Percentiles rank a stretch among this genome's conserved stretches.
phyloP scores from a whole-genome alignment of 2,113 vertebrate genomes.

The Penelope pileata region DNA sequence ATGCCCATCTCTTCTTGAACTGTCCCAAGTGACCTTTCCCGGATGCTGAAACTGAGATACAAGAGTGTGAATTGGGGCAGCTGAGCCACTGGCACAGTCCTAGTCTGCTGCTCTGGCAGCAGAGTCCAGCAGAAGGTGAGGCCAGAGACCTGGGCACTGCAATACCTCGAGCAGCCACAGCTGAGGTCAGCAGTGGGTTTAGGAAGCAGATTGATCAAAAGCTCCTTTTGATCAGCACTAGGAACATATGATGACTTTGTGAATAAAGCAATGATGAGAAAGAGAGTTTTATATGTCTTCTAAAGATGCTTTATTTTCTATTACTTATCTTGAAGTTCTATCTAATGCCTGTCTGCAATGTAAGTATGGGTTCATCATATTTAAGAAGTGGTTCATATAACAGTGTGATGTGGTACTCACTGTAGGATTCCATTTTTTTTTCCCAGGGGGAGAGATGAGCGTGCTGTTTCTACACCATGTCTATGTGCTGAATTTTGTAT shows the following conservation, averaged over 20 bases:
- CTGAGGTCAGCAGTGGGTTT: background rate
- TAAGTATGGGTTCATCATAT: background rate
- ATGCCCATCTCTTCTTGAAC: background rate
- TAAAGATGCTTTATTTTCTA: background rate
- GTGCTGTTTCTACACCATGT: background rate
- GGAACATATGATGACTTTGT: background rate
- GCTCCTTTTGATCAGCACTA: background rate
- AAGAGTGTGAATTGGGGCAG: background rate
- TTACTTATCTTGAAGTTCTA: background rate
- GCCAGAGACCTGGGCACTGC: background rate
- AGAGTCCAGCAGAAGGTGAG: background rate
- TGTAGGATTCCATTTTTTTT: background rate
- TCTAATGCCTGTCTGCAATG: background rate
- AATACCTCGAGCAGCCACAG: background rate
- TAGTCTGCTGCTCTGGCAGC: background rate
- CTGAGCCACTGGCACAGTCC: background rate
- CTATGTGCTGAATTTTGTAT: background rate
- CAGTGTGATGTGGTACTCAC: background rate
- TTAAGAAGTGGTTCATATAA: background rate
- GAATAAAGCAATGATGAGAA: background rate
- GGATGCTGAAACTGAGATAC: background rate
- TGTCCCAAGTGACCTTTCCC: background rate
- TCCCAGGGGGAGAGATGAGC: background rate
- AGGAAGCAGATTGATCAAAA: background rate
- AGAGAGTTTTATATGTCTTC: background rate